Evolutionary conservation across 2,888 invertebrate species (phyloP).

Genomic region (Nezara viridula): DNA sequence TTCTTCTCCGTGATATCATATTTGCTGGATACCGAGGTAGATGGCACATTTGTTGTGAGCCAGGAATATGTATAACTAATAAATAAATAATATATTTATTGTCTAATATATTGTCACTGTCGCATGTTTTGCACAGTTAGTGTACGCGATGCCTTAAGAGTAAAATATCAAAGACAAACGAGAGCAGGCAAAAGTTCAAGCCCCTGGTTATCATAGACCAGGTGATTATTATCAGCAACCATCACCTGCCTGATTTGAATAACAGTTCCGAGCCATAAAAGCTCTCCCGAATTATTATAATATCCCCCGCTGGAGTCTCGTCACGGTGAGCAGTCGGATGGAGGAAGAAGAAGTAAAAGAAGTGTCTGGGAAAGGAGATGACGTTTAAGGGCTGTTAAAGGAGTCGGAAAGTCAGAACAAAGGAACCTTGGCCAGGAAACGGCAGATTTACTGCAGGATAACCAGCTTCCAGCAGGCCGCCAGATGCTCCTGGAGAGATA

Average conservation of each 20-base stretch:
- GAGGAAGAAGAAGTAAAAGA: background rate
- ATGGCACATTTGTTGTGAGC: no score
- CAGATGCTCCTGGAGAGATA: background rate
- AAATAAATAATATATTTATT: no score
- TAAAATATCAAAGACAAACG: no score
- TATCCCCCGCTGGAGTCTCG: background rate
- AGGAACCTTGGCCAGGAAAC: background rate
- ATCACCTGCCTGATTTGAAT: constrained; percentile 22
- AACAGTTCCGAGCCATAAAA: constrained; percentile 33
- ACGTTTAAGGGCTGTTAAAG: constrained; percentile 46
- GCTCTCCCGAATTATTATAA: constrained; percentile 5
- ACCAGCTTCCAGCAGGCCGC: constrained; percentile 12
- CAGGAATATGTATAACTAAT: no score
- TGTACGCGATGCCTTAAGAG: no score
- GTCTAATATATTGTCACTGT: no score
- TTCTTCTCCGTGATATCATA: no score
- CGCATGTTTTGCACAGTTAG: no score
- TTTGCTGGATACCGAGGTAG: no score
- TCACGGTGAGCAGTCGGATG: background rate
- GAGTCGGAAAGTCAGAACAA: constrained; percentile 2
- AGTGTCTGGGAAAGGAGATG: background rate
- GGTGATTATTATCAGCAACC: background rate
- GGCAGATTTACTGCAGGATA: constrained; percentile 39
- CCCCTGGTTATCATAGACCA: background rate
- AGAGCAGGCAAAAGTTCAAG: background rate